phyloP scores from a whole-genome alignment of 2,888 invertebrate genomes.

The Calephelis perditalis region DNA sequence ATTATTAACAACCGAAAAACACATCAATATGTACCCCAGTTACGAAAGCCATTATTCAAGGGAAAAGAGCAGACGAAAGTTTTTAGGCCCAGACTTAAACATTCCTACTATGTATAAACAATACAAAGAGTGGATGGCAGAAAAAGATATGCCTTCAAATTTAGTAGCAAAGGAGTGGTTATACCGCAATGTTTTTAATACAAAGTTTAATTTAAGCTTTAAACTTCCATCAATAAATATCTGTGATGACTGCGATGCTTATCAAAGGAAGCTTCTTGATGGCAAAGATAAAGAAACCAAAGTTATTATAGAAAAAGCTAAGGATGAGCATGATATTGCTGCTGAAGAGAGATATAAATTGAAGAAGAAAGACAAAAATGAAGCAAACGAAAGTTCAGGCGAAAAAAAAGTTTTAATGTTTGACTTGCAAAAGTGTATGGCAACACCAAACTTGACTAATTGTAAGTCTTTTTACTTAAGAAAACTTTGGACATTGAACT shows the following conservation, averaged over 20 bases:
- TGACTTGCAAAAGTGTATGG: conserved; percentile 26
- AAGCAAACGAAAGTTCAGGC: conserved; percentile 14
- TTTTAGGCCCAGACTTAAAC: neutral
- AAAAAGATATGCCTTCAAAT: neutral
- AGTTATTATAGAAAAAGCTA: conserved; percentile 3
- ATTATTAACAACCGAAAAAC: too few species aligned
- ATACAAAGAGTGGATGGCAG: conserved; percentile 4
- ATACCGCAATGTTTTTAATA: conserved; percentile 7
- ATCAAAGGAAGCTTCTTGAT: neutral
- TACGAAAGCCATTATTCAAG: neutral
- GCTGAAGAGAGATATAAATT: conserved; percentile 16
- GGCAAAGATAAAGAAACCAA: neutral
- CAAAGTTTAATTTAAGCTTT: conserved; percentile 3
- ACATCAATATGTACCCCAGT: too few species aligned
- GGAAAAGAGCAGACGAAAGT: neutral
- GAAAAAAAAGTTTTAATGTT: conserved; percentile 22
- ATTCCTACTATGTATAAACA: conserved; percentile 11
- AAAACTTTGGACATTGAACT: conserved; percentile 25
- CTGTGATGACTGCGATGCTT: neutral
- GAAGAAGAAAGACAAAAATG: conserved; percentile 14
- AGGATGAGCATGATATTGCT: conserved; percentile 5
- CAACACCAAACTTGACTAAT: conserved; percentile 25
- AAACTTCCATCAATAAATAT: neutral
- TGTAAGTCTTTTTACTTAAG: conserved; percentile 22
- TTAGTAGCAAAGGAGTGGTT: conserved; percentile 3